phyloP scores from a whole-genome alignment of 1,140 invertebrate species.

The Heterodera schachtii region DNA sequence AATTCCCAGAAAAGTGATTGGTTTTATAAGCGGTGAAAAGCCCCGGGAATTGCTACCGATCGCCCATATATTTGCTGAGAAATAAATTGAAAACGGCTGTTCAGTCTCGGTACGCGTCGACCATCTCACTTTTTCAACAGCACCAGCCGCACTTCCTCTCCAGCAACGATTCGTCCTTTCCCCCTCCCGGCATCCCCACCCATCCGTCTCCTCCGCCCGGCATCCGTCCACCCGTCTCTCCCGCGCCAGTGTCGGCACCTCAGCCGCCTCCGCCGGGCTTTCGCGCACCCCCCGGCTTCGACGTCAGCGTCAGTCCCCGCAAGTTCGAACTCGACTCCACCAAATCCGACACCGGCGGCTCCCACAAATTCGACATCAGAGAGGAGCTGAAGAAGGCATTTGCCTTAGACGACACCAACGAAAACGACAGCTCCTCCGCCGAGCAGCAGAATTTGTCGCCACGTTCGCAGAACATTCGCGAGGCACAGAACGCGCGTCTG shows the following conservation, averaged over 20 bases:
- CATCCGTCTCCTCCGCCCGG: background rate
- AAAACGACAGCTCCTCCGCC: background rate
- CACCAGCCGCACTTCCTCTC: background rate
- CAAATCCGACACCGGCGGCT: background rate
- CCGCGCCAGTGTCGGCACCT: no score
- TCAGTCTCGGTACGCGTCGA: background rate
- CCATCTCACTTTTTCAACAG: background rate
- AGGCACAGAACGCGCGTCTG: background rate
- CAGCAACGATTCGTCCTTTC: background rate
- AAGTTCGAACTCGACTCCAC: background rate
- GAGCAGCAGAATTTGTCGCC: background rate
- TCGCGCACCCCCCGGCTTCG: background rate
- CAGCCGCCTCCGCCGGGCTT: background rate
- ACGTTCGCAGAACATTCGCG: background rate
- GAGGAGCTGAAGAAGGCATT: background rate
- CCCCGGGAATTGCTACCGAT: no score
- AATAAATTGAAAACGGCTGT: no score
- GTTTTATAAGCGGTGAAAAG: no score
- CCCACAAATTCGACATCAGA: background rate
- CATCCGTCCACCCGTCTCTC: background rate
- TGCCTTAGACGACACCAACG: background rate
- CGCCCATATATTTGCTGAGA: no score
- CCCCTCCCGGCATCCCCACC: background rate
- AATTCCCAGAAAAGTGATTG: no score
- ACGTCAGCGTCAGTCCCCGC: background rate